phyloP scores from a whole-genome alignment of 2,888 invertebrate species.

The Tiliacea aurago region DNA sequence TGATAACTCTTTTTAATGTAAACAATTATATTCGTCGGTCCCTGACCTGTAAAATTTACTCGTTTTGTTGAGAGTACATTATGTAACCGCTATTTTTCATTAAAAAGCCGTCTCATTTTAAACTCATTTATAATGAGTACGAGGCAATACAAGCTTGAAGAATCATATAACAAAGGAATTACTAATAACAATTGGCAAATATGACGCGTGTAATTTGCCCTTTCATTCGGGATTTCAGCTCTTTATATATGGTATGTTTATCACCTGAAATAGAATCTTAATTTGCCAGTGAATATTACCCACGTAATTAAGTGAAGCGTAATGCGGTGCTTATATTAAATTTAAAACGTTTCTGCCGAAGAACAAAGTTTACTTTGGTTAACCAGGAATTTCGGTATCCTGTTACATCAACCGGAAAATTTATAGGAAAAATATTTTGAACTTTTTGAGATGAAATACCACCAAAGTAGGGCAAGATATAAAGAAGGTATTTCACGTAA shows the following conservation, averaged over 20 bases:
- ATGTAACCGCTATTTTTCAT: conserved; percentile 37
- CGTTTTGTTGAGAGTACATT: conserved; percentile 14
- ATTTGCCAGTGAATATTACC: conserved; percentile 8
- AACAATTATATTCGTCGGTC: conserved; percentile 12
- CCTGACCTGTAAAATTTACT: conserved; percentile 5
- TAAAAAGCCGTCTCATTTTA: conserved; percentile 24
- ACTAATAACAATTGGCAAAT: conserved; percentile 35
- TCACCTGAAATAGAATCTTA: conserved; percentile 29
- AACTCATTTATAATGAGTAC: conserved; percentile 37
- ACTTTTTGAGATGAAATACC: conserved; percentile 29
- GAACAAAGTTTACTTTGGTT: conserved; percentile 30
- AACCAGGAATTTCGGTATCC: conserved; percentile 14
- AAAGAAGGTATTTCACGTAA: neutral
- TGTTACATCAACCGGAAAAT: conserved; percentile 24
- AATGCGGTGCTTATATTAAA: conserved; percentile 3
- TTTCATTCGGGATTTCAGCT: conserved; percentile 24
- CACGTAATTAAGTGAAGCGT: conserved; percentile 24
- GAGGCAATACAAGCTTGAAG: neutral
- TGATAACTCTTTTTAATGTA: conserved; percentile 8
- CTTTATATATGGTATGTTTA: conserved; percentile 7
- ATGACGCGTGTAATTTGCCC: conserved; percentile 24
- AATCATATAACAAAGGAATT: conserved; percentile 43
- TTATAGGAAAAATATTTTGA: conserved; percentile 19
- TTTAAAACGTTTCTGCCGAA: conserved; percentile 12
- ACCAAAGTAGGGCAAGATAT: conserved; percentile 10